These are phyloP conservation scores for Napeogenes sylphis DNA, from an alignment of 2,888 invertebrate species.

Conservation along the genomic window DNA sequence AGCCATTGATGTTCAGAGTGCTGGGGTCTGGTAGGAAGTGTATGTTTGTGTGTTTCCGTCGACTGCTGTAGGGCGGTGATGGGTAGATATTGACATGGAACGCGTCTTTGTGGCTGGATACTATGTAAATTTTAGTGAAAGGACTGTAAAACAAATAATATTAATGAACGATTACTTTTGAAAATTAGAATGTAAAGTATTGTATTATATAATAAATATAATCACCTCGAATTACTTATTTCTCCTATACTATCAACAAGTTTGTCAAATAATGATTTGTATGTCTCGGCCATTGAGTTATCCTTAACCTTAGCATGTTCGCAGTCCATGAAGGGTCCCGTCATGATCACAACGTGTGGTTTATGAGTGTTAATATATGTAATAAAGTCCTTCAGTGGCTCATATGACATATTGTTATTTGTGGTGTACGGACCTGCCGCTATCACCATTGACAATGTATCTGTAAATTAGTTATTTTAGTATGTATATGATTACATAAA, in stretches of 20 bases:
- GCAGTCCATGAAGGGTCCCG: slow-evolving; percentile 90
- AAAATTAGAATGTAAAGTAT: slow-evolving; percentile 10
- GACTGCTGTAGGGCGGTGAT: slow-evolving; percentile 84
- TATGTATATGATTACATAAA: too few species aligned
- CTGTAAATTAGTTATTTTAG: slow-evolving; percentile 40
- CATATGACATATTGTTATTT: slow-evolving; percentile 85
- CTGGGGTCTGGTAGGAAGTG: slow-evolving; percentile 89
- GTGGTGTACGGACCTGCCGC: slow-evolving; percentile 92
- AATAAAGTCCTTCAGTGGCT: slow-evolving; percentile 88
- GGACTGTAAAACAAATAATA: slow-evolving; percentile 61
- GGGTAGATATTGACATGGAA: slow-evolving; percentile 90
- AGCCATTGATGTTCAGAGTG: slow-evolving; percentile 84
- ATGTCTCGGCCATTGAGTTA: slow-evolving; percentile 81
- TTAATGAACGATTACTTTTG: too few species aligned
- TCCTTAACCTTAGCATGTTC: slow-evolving; percentile 81
- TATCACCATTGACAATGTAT: slow-evolving; percentile 81
- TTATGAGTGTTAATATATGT: slow-evolving; percentile 80
- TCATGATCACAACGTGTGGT: slow-evolving; percentile 88
- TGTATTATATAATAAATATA: not conserved
- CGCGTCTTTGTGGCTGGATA: slow-evolving; percentile 86
- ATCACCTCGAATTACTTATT: slow-evolving; percentile 76
- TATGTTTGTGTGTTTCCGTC: slow-evolving; percentile 78
- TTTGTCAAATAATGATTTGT: slow-evolving; percentile 85
- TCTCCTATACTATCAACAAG: slow-evolving; percentile 81
- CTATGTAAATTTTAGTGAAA: slow-evolving; percentile 84